Evolutionary conservation across 1,140 invertebrate genomes (phyloP).

Genomic region (Trichonephila clavata): DNA sequence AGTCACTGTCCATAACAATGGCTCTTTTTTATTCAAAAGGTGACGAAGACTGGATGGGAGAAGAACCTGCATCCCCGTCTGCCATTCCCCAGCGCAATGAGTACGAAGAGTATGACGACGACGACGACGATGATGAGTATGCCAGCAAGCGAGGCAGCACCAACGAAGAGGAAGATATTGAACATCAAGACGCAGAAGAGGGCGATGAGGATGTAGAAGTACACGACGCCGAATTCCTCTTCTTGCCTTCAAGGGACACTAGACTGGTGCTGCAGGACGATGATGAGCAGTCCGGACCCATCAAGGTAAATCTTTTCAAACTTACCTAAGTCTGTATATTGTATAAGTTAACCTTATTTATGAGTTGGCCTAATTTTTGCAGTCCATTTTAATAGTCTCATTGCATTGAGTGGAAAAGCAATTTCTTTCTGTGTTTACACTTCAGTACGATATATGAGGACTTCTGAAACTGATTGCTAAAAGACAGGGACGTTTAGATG

Average conservation of each 20-base stretch:
- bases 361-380: too few species aligned
- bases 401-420: too few species aligned
- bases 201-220: background rate
- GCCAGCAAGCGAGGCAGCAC: background rate
- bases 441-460: too few species aligned
- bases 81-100: background rate
- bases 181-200: constrained; percentile 38
- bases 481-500: too few species aligned
- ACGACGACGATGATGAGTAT: background rate
- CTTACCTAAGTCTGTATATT: too few species aligned
- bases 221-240: constrained; percentile 45
- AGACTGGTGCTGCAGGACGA: constrained; percentile 61
- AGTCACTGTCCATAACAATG: background rate
- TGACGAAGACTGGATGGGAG: constrained; percentile 52
- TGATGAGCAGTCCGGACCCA: constrained; percentile 27
- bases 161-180: background rate
- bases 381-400: too few species aligned
- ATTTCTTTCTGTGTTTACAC: too few species aligned
- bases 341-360: too few species aligned
- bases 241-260: constrained; percentile 31
- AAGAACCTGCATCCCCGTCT: constrained; percentile 5
- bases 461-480: too few species aligned
- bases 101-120: constrained; percentile 49
- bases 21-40: background rate
- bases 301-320: constrained; percentile 22